Evolutionary conservation across 2,113 vertebrate species (phyloP).

Genomic region (Cairina moschata): DNA sequence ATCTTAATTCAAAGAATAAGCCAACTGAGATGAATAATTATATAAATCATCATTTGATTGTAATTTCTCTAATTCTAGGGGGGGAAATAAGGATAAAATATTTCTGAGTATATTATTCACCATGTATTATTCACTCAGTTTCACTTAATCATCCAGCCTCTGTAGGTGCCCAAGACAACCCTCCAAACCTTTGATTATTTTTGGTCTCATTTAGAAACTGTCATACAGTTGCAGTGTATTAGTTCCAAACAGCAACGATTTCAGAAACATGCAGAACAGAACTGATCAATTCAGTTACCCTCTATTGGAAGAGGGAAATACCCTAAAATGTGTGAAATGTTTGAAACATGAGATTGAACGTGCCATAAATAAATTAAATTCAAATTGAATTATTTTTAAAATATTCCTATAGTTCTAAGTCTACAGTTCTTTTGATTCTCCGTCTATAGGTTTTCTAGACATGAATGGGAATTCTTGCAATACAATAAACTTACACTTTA

Average conservation of each 20-base stretch:
- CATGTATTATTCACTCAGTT: neutral
- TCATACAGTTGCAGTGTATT: neutral
- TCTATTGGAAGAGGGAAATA: neutral
- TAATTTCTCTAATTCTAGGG: neutral
- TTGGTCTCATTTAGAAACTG: constrained; percentile 13
- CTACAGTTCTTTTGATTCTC: neutral
- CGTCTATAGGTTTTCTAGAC: neutral
- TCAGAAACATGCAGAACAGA: neutral
- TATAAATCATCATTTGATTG: neutral
- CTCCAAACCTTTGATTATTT: constrained; percentile 13
- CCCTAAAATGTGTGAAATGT: neutral
- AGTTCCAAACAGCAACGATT: neutral
- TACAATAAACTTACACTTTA: neutral
- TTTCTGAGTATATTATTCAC: neutral
- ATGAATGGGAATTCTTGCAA: neutral
- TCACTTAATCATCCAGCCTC: neutral
- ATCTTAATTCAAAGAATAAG: neutral
- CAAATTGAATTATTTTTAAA: neutral
- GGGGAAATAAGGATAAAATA: neutral
- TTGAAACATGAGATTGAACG: neutral
- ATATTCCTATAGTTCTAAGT: neutral
- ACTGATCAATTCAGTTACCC: neutral
- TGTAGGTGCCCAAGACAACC: neutral
- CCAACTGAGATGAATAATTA: neutral
- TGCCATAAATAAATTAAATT: neutral